phyloP scores from a whole-genome alignment of 1,140 invertebrate species.

The Archivesica marissinica region DNA sequence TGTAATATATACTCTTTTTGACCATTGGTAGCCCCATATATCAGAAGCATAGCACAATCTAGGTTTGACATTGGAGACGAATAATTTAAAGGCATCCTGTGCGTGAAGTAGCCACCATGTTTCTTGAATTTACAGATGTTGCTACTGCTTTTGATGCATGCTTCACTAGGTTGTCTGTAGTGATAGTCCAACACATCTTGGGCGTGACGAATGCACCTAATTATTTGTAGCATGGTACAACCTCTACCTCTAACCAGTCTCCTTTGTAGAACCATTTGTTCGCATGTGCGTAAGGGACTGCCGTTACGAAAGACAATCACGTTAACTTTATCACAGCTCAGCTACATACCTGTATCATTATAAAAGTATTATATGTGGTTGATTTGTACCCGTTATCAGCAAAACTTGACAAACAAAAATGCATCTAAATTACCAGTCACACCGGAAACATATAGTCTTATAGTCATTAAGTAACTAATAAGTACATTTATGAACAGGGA shows the following conservation, averaged over 20 bases:
- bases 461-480: not conserved
- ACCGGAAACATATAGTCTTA: slow-evolving; percentile 20
- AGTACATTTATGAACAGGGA: slow-evolving; percentile 31
- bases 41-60: too few species aligned
- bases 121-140: too few species aligned
- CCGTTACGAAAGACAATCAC: slow-evolving; percentile 31
- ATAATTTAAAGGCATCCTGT: too few species aligned
- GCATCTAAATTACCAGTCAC: not conserved
- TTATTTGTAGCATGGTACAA: slow-evolving; percentile 43
- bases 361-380: too few species aligned
- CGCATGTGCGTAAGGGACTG: not conserved
- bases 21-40: too few species aligned
- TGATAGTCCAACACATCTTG: slow-evolving; percentile 25
- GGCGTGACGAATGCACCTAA: slow-evolving; percentile 27
- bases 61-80: too few species aligned
- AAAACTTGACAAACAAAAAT: slow-evolving; percentile 20
- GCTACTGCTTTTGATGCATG: too few species aligned
- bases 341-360: slow-evolving; percentile 7
- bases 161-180: slow-evolving; percentile 9
- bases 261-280: slow-evolving; percentile 5
- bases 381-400: too few species aligned
- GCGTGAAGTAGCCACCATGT: too few species aligned
- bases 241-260: slow-evolving; percentile 13
- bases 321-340: slow-evolving; percentile 36
- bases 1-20: too few species aligned